Evolutionary conservation across 2,113 vertebrate genomes (phyloP), one percentile per base, ranked within the genome.

Genomic region (Rhombomys opimus): DNA sequence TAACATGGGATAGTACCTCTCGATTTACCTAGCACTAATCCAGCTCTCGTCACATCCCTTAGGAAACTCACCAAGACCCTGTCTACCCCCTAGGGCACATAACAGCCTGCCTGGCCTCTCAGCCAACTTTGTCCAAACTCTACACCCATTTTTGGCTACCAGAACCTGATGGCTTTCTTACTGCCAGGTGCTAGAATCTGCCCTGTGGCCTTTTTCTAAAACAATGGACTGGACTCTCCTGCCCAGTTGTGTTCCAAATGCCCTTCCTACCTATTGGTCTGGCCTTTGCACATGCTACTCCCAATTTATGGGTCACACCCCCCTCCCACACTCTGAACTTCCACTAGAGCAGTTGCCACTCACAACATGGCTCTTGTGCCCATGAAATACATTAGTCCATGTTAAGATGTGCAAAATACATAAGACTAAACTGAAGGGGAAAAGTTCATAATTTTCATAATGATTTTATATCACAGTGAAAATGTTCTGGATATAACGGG

Each of bases 391-490:
- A 18, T 38, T 77, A 57, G 38, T 52, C 84, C 85, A 4, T n/a
- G 12, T 15, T 12, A 30, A 89, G 61, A 82, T 52, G 50, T 68
- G 1, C 90, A 91, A 88, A 76, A 88, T 46, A 89, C 15, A 82
- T 1, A 70, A 91, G 68, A 80, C 68, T 86, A 93, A 91, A 78
- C 20, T 63, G 73, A 82, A 84, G 76, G 63, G 63, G 30, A 97
- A 90, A n/a, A 75, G 17, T 41, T 88, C 54, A 73, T 82, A 72
- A 80, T 65, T 93, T 90, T 94, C 65, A 95, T 67, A 54, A 23
- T 87, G 63, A 87, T 76, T 96, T 88, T 85, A 87, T 89, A 82
- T 14, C 89, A 63, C 81, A 92, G 72, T 85, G 38, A 90, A 97
- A 95, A 70, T 77, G 93, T 46, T 90, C 87, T 54, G 46, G 61